These are phyloP conservation scores for Collichthys lucidus DNA, from an alignment of 2,113 vertebrate species.

Conservation along the genomic window DNA sequence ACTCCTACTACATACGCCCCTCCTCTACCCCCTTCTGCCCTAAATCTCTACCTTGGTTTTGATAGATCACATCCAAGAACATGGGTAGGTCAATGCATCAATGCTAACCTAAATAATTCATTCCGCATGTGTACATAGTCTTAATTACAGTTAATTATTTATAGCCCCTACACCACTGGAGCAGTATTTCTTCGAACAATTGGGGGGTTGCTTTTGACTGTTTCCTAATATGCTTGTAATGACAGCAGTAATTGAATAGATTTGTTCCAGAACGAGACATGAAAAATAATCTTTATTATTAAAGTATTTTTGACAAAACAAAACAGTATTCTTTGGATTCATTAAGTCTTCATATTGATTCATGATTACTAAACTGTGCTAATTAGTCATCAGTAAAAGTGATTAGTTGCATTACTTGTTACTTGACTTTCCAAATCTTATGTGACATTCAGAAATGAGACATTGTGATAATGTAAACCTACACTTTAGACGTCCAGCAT, in stretches of 20 bases:
- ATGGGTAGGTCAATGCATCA: constrained; percentile 80
- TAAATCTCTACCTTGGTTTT: constrained; percentile 59
- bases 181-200: constrained; percentile 57
- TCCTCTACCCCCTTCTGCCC: constrained; percentile 20
- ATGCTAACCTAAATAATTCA: constrained; percentile 77
- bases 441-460: too few relatives aligned
- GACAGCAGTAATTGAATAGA: constrained; percentile 13
- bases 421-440: not conserved
- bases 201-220: constrained; percentile 26
- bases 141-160: constrained; percentile 83
- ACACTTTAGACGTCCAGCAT: not conserved
- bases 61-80: constrained; percentile 78
- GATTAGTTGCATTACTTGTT: not conserved
- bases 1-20: not conserved
- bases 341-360: not conserved
- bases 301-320: constrained; percentile 4
- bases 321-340: not conserved
- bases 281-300: not conserved
- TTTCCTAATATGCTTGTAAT: constrained; percentile 9
- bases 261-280: not conserved
- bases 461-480: not conserved
- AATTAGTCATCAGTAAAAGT: not conserved
- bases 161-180: constrained; percentile 62
- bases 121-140: constrained; percentile 80
- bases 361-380: not conserved